Evolutionary conservation across 2,888 invertebrate species (phyloP).

Genomic region (Himalopsyche tibetana): DNA sequence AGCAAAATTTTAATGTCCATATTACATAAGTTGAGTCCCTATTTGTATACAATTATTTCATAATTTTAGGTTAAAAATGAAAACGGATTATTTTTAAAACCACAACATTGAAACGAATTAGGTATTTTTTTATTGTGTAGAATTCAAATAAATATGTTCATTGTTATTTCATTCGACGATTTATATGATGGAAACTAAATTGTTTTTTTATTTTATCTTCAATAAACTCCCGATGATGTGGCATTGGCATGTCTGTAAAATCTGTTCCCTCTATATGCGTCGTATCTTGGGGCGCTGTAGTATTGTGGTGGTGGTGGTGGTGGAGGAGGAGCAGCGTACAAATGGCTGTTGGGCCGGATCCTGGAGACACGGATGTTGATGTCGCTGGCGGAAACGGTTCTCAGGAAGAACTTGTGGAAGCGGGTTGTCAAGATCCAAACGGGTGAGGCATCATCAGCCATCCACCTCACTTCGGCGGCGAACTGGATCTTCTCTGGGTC

Average conservation of each 20-base stretch:
- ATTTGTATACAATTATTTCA: too few relatives aligned
- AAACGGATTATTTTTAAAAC: too few relatives aligned
- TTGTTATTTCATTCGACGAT: too few relatives aligned
- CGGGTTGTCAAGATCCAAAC: constrained; percentile 86
- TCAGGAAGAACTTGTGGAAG: constrained; percentile 88
- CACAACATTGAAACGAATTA: too few relatives aligned
- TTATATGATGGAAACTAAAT: too few relatives aligned
- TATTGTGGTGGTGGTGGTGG: constrained; percentile 51
- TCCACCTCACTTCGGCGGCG: constrained; percentile 84
- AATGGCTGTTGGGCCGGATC: constrained; percentile 61
- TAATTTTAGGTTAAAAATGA: too few relatives aligned
- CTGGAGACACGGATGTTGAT: constrained; percentile 86
- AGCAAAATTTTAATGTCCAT: too few relatives aligned
- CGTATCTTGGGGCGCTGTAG: constrained; percentile 70
- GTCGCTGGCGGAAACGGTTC: constrained; percentile 80
- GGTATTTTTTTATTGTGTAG: too few relatives aligned
- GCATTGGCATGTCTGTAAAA: constrained; percentile 72
- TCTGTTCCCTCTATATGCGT: constrained; percentile 65
- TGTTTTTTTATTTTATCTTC: neutral
- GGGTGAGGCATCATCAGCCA: constrained; percentile 81
- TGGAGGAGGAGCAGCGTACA: neutral
- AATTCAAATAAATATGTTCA: too few relatives aligned
- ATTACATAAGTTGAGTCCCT: too few relatives aligned
- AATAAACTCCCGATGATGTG: constrained; percentile 66
- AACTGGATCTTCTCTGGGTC: constrained; percentile 86